These are phyloP conservation scores for Dicycla oo DNA, from an alignment of 2,888 invertebrate genomes.

Conservation along the genomic window DNA sequence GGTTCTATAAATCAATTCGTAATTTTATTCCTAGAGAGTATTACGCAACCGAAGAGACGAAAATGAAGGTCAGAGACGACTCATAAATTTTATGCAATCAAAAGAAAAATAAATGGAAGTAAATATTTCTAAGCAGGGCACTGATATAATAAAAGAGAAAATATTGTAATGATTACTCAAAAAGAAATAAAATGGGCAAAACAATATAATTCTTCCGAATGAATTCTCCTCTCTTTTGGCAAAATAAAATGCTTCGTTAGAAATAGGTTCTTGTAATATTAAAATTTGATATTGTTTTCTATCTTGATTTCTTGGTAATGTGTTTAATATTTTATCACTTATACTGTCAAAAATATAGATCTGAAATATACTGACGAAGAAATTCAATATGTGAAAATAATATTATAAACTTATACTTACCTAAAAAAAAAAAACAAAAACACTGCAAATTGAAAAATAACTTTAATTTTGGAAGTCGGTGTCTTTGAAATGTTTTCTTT, in stretches of 20 bases:
- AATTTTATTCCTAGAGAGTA: constrained; percentile 10
- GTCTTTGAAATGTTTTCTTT: too few species aligned
- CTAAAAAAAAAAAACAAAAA: too few species aligned
- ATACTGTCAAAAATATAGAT: background rate
- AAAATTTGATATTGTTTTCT: constrained; percentile 25
- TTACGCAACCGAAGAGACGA: background rate
- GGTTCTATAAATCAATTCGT: background rate
- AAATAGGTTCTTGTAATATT: too few species aligned
- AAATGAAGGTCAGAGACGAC: constrained; percentile 8
- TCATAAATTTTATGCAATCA: constrained; percentile 14
- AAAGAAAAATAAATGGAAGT: constrained; percentile 17
- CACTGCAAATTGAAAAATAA: too few species aligned
- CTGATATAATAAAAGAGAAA: constrained; percentile 15
- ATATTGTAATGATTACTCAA: constrained; percentile 44
- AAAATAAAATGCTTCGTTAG: constrained; percentile 38
- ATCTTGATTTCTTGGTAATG: background rate
- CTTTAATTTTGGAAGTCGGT: too few species aligned
- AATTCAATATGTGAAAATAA: background rate
- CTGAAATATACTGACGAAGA: background rate
- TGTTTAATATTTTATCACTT: background rate
- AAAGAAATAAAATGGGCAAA: constrained; percentile 14
- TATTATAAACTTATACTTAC: background rate
- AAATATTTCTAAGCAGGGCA: constrained; percentile 8
- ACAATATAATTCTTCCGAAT: constrained; percentile 15
- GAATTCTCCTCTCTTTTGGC: constrained; percentile 16